Percentiles rank a stretch among this genome's conserved stretches.
Conservation (phyloP, 2,113 vertebrate genomes). For the Jacana jacana region DNA sequence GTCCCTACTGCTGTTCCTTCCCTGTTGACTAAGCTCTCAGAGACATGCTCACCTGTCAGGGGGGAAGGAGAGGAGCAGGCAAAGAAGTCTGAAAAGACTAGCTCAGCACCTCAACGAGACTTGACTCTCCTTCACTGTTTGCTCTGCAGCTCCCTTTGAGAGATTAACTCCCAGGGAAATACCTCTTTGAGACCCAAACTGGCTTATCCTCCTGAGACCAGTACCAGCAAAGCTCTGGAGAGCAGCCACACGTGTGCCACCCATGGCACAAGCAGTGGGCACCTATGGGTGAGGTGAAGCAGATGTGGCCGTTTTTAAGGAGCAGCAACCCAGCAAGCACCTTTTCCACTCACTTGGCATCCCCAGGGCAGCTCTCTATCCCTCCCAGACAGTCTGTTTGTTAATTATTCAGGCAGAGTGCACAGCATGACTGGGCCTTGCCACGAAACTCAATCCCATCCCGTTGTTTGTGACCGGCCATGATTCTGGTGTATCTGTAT, state of each 20-base stretch:
- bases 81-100: background rate
- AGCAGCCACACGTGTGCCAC: too few species aligned
- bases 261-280: background rate
- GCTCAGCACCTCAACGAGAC: background rate
- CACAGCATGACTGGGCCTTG: background rate
- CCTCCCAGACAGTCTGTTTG: background rate
- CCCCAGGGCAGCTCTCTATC: background rate
- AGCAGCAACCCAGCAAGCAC: background rate
- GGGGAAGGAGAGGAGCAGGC: background rate
- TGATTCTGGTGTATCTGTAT: background rate
- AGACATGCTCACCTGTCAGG: accelerated
- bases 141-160: background rate
- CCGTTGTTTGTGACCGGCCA: background rate
- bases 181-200: background rate
- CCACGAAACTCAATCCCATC: constrained; percentile 21
- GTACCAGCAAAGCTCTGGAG: background rate
- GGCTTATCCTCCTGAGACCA: background rate
- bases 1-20: background rate
- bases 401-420: constrained; percentile 50
- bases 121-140: background rate
- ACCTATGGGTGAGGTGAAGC: background rate
- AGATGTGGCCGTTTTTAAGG: background rate
- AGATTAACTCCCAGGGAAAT: background rate
- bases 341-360: background rate
- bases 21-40: background rate